Base-by-base conservation (phyloP, 1,140 invertebrate species). In the Aradophagus sp. region DNA sequence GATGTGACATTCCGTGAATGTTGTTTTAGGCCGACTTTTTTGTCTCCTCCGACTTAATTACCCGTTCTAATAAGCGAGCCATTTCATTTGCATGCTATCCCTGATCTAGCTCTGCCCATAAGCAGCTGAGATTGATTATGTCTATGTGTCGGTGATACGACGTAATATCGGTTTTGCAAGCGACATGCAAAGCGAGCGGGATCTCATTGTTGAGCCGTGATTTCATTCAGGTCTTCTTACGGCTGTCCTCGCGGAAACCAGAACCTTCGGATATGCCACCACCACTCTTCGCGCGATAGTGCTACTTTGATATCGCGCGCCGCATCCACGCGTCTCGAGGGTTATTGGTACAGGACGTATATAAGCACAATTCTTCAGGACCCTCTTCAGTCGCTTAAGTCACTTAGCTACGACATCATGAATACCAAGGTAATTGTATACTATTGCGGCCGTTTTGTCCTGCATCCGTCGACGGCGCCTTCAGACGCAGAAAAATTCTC, bases 351-450 rank as follows among this genome's bases (percentile, higher is more conserved):
- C 34, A 56, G 35, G 44, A 58, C 58, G 62, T 84, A 85, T 85
- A 85, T 80, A 85, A 85, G 80, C 77, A 67, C 73, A 29, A 20
- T 50, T 79, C 77, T 65, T 79, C 77, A 55, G 52, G 36, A 63
- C 71, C 52, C 20, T 77, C 78, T 77, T 80, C 82, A 84, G 78
- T 81, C 52, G 69, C 74, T 45, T 74, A 76, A 77, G 17, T 74
- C 70, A 68, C 67, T 68, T 39, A 75, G 50, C 74, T 55, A 50
- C 73, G 69, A 74, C 74, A 81, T 61, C 77, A 84, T 84, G 82
- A 74, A 82, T 70, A 59, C 77, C 36, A 84, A 84, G 82, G 82
- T 84, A 80, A 67, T 66, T 66, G 67, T 61, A 59, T 59, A 71
- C 53, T 32, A 61, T 61, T 61, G 55, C 42, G 50, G 10, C 10